Conservation (phyloP, 2,113 vertebrate genomes). For the Halichoeres trimaculatus region DNA sequence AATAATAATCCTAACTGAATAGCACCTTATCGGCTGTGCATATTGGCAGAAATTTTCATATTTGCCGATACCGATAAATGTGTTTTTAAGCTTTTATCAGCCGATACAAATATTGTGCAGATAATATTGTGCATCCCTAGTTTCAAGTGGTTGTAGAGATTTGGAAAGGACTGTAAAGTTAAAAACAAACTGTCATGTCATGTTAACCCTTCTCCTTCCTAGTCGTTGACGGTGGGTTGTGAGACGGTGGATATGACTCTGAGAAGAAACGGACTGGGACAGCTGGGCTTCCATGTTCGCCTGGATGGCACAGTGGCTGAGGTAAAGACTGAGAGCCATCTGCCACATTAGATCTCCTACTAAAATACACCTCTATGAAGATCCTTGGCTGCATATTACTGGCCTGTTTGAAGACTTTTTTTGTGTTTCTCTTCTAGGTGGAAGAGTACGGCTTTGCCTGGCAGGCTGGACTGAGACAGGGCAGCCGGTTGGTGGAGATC, state of each 20-base stretch:
- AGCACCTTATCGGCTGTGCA: too few relatives aligned
- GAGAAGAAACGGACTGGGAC: constrained; percentile 92
- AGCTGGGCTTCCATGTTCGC: constrained; percentile 96
- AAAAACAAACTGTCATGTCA: not conserved
- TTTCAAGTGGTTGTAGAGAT: too few relatives aligned
- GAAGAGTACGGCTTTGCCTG: constrained; percentile 97
- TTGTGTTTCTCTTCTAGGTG: constrained; percentile 75
- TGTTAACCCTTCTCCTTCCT: constrained; percentile 1
- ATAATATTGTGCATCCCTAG: too few relatives aligned
- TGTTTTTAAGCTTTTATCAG: too few relatives aligned
- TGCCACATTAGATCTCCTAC: constrained; percentile 8
- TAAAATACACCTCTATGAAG: not conserved
- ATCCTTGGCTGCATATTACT: constrained; percentile 7
- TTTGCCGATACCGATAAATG: too few relatives aligned
- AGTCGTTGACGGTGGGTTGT: constrained; percentile 90
- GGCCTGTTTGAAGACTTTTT: constrained; percentile 3
- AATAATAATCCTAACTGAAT: too few relatives aligned
- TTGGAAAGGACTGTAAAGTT: too few relatives aligned
- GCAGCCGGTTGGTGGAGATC: constrained; percentile 93
- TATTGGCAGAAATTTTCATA: too few relatives aligned
- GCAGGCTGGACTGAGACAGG: constrained; percentile 94
- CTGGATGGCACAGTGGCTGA: constrained; percentile 93
- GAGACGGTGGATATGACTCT: constrained; percentile 95
- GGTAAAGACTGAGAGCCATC: constrained; percentile 53
- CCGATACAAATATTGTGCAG: too few relatives aligned